Percentiles rank a stretch among this genome's conserved stretches.
Conservation (phyloP, 2,888 invertebrate species). For the Athripsodes cinereus region DNA sequence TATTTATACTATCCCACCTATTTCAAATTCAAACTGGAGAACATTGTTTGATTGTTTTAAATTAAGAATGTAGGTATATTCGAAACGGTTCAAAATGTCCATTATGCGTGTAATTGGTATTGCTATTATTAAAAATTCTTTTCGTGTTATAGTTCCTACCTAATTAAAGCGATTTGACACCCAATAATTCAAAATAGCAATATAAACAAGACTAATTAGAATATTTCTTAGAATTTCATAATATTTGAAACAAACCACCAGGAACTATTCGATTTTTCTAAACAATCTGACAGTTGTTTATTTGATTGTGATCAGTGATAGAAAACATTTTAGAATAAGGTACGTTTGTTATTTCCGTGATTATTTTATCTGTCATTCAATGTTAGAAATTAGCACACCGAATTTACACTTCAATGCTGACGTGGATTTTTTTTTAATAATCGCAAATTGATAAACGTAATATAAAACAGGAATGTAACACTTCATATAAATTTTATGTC, state of each 20-base stretch:
- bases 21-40: neutral
- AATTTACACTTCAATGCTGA: too few species aligned
- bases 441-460: too few species aligned
- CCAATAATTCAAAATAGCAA: neutral
- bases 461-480: too few species aligned
- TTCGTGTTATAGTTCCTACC: neutral
- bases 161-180: slow-evolving; percentile 3
- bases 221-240: neutral
- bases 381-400: too few species aligned
- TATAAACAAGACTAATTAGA: neutral
- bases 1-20: too few species aligned
- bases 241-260: neutral
- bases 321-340: too few species aligned
- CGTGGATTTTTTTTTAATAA: too few species aligned
- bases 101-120: neutral
- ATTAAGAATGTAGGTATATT: neutral
- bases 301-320: neutral
- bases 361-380: too few species aligned
- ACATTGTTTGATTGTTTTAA: neutral
- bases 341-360: too few species aligned
- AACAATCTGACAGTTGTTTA: neutral
- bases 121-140: neutral
- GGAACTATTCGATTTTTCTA: neutral
- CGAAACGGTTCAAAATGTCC: neutral
- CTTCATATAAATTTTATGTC: too few species aligned